Evolutionary conservation across 2,113 vertebrate species (phyloP).

Genomic region (Larimichthys crocea): DNA sequence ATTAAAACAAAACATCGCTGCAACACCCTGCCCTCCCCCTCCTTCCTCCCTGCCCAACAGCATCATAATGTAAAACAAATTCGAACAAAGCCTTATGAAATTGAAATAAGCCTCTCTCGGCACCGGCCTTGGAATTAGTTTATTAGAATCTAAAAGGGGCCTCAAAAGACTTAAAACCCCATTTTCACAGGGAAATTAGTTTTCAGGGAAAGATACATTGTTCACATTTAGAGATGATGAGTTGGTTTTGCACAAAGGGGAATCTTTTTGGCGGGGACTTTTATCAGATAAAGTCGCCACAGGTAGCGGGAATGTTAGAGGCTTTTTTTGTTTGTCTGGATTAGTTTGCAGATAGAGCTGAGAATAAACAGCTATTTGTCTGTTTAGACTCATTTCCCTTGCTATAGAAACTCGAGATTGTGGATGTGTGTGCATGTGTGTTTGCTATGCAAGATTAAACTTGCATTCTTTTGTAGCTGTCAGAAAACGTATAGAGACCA

Average conservation of each 20-base stretch:
- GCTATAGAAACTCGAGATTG: conserved; percentile 25
- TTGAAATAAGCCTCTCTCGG: conserved; percentile 71
- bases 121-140: conserved; percentile 73
- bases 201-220: conserved; percentile 73
- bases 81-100: conserved; percentile 77
- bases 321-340: conserved; percentile 54
- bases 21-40: not conserved
- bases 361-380: conserved; percentile 52
- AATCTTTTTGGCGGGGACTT: conserved; percentile 53
- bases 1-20: conserved; percentile 54
- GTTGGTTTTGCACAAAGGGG: conserved; percentile 63
- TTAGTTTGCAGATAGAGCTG: conserved; percentile 52
- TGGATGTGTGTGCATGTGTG: not conserved
- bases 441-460: conserved; percentile 14
- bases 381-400: conserved; percentile 49
- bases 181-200: conserved; percentile 79
- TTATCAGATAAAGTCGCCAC: conserved; percentile 65
- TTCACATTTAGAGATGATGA: conserved; percentile 70
- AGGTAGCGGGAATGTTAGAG: conserved; percentile 47
- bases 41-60: conserved; percentile 31
- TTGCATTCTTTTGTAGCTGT: conserved; percentile 6
- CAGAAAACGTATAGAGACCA: conserved; percentile 5
- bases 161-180: conserved; percentile 77
- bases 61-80: conserved; percentile 81
- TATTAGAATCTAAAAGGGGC: conserved; percentile 81